Base-by-base conservation (phyloP, 1,140 invertebrate genomes). In the Chironomus striatipennis region DNA sequence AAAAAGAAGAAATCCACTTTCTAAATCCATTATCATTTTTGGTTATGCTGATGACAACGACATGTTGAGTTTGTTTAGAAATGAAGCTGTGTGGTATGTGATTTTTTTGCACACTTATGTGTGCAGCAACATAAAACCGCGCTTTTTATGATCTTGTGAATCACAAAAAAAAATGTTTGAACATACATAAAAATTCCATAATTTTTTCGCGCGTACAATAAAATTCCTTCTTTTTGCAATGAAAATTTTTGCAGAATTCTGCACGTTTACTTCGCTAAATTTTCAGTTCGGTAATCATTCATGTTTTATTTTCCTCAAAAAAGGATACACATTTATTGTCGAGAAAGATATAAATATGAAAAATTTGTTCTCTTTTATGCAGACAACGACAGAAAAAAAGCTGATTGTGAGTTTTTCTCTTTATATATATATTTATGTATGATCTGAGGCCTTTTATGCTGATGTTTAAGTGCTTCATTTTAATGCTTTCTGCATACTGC, bases 131-230 rank as follows among this genome's bases (percentile, higher is more conserved):
- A 57, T 57, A n/a, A 57, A 57, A 57, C 47, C 47, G 47, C 47
- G 47, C n/a, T 34, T 57, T 57, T 57, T 57, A 57, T 57, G 47
- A 57, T 57, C 47, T 57, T 57, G 47, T 15, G 47, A n/a, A 57
- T 57, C 47, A n/a, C 47, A 57, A 5, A 57, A 12, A 47, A 47
- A 57, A 57, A 57, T 57, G 47, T 57, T 57, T 57, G 47, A 7
- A 57, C n/a, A 57, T n/a, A 57, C 47, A 57, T 57, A 15, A 57
- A 57, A 57, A 57, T 57, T 57, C 47, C 47, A 57, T 57, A 57
- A 57, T n/a, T 12, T 57, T 57, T 57, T 57, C 47, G 47, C 47
- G 47, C 47, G 47, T 34, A 34, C 47, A n/a, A n/a, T 57, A 10
- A 57, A n/a, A 57, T 57, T 34, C 24, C 24, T 34, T 34, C 24